These are phyloP conservation scores for Holothuria leucospilota DNA, from an alignment of 53 echinoderm and acorn worm species.

Conservation along the genomic window DNA sequence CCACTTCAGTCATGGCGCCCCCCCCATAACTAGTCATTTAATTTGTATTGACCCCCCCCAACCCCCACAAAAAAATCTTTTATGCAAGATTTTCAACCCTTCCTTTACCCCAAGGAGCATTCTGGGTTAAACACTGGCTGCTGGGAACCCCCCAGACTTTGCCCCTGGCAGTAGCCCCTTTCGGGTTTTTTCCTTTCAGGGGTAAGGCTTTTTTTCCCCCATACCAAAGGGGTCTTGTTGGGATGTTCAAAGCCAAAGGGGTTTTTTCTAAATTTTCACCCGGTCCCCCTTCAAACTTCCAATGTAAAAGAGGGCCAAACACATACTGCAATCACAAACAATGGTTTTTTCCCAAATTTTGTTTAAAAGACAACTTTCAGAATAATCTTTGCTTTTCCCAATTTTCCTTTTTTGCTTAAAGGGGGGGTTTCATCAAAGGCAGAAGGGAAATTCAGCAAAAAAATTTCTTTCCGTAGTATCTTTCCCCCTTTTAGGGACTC, in stretches of 20 bases:
- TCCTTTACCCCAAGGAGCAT: constrained; percentile 89
- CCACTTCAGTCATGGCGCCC: too few relatives aligned
- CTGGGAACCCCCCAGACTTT: constrained; percentile 91
- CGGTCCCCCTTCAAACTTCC: constrained; percentile 85
- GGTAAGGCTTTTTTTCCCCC: constrained; percentile 82
- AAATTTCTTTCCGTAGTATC: too few relatives aligned
- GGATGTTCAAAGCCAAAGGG: constrained; percentile 77
- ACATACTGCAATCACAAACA: too few relatives aligned
- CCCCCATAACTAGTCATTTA: not conserved
- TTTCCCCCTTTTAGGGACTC: too few relatives aligned
- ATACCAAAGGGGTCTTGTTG: constrained; percentile 60
- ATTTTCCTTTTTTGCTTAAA: too few relatives aligned
- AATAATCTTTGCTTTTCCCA: too few relatives aligned
- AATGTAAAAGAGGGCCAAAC: constrained; percentile 33
- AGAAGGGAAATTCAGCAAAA: too few relatives aligned
- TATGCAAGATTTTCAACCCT: not conserved
- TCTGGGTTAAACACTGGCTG: constrained; percentile 87
- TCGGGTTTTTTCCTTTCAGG: constrained; percentile 89
- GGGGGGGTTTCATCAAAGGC: too few relatives aligned
- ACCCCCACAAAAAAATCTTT: too few relatives aligned
- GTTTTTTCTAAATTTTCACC: constrained; percentile 87
- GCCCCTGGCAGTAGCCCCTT: constrained; percentile 96
- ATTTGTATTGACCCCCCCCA: not conserved
- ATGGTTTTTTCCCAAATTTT: too few relatives aligned
- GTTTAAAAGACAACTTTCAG: too few relatives aligned